Conservation (phyloP, 2,797 vertebrate species). For the Spondyliosoma cantharus region DNA sequence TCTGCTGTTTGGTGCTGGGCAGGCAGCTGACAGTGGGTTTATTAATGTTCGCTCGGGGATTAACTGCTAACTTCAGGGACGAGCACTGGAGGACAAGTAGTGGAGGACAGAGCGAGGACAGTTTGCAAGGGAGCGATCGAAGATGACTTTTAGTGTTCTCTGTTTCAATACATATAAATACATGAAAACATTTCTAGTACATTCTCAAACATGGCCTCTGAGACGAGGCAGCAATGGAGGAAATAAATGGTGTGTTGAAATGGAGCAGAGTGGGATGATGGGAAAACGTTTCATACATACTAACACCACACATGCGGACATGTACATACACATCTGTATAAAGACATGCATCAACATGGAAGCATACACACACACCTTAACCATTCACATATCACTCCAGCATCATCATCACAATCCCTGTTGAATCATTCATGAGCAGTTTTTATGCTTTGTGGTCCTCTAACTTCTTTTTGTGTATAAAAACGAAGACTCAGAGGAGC, state of each 20-base stretch:
- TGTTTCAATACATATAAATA: constrained; percentile 15
- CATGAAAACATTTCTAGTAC: constrained; percentile 21
- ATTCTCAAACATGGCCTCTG: constrained; percentile 20
- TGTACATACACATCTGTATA: neutral
- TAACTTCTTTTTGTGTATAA: constrained; percentile 14
- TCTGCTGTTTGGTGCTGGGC: neutral
- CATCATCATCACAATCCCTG: neutral
- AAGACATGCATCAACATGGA: constrained; percentile 1
- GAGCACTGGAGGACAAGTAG: neutral
- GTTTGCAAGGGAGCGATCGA: neutral
- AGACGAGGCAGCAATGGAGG: neutral
- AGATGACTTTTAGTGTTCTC: constrained; percentile 19
- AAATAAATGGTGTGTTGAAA: neutral
- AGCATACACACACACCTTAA: constrained; percentile 15
- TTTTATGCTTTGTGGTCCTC: neutral
- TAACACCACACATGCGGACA: constrained; percentile 15
- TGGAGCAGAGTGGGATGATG: constrained; percentile 15
- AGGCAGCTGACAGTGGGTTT: neutral
- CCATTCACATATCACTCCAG: constrained; percentile 12
- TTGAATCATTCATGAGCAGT: constrained; percentile 50
- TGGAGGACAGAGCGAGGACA: neutral
- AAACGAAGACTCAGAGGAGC: constrained; percentile 9
- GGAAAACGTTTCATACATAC: constrained; percentile 19
- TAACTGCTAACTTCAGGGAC: neutral
- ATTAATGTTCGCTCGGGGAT: neutral